These are phyloP conservation scores for Centropus unirufus DNA, from an alignment of 2,113 vertebrate species.

Conservation along the genomic window DNA sequence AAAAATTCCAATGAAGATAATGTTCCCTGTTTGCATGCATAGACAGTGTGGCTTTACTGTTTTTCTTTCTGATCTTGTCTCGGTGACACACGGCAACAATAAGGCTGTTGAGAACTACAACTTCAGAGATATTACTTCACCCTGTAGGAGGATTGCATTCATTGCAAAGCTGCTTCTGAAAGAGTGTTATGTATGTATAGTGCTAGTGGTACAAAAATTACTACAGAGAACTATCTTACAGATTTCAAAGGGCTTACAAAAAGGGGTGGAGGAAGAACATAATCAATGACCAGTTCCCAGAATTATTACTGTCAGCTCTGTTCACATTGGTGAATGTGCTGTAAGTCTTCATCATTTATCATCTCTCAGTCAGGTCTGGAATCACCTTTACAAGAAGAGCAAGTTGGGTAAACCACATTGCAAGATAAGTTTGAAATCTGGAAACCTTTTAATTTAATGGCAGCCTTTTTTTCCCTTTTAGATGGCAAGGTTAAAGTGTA, in stretches of 20 bases:
- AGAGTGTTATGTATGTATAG: not conserved
- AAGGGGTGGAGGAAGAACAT: not conserved
- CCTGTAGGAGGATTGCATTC: not conserved
- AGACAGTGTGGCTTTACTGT: not conserved
- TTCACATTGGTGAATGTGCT: not conserved
- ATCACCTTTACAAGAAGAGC: not conserved
- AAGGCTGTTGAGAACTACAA: not conserved
- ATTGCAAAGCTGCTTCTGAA: not conserved
- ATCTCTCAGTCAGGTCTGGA: not conserved
- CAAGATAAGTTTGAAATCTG: not conserved
- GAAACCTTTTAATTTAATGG: not conserved
- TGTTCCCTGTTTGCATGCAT: not conserved
- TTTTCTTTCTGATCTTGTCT: not conserved
- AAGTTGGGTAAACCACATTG: not conserved
- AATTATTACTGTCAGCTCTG: slow-evolving; percentile 15
- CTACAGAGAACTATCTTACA: not conserved
- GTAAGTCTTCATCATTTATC: not conserved
- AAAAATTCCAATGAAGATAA: not conserved
- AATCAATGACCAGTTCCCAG: slow-evolving; percentile 32
- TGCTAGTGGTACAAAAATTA: not conserved
- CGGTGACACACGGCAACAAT: not conserved
- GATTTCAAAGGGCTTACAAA: slow-evolving; percentile 21
- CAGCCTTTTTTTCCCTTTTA: not conserved
- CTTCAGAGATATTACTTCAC: not conserved
- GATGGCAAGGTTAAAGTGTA: not conserved